phyloP scores from a whole-genome alignment of 2,888 invertebrate genomes.

The Agriopis leucophaearia region DNA sequence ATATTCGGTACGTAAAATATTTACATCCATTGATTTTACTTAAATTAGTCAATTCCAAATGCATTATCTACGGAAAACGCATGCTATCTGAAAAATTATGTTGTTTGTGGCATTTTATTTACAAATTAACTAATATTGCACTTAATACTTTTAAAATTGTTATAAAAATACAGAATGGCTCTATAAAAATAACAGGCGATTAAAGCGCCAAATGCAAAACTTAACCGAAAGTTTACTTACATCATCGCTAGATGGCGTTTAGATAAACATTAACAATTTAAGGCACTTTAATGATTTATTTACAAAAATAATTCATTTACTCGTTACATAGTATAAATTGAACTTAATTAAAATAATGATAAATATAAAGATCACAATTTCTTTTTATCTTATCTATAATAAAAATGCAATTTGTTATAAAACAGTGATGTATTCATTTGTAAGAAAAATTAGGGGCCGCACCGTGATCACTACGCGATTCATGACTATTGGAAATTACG shows the following conservation, averaged over 20 bases:
- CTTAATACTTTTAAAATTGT: constrained; percentile 26
- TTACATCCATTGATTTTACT: constrained; percentile 64
- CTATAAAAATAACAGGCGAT: neutral
- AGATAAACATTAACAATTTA: constrained; percentile 18
- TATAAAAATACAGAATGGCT: constrained; percentile 16
- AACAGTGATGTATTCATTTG: constrained; percentile 2
- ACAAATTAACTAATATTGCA: constrained; percentile 54
- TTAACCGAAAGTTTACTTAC: constrained; percentile 6
- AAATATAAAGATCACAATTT: constrained; percentile 29
- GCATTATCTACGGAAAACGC: constrained; percentile 70
- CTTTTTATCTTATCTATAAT: constrained; percentile 22
- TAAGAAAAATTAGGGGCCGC: neutral
- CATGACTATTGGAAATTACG: no score
- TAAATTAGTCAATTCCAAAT: constrained; percentile 67
- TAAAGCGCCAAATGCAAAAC: neutral
- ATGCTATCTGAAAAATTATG: constrained; percentile 40
- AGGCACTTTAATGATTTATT: constrained; percentile 35
- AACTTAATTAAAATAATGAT: constrained; percentile 11
- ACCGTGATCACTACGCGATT: no score
- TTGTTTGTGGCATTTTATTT: constrained; percentile 22
- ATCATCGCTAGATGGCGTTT: constrained; percentile 28
- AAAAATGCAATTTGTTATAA: constrained; percentile 24
- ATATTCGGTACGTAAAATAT: constrained; percentile 60
- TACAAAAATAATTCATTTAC: constrained; percentile 19
- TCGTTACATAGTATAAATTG: constrained; percentile 23